Conservation (phyloP, 23 tunicate genomes). For the Corella eumyota region DNA sequence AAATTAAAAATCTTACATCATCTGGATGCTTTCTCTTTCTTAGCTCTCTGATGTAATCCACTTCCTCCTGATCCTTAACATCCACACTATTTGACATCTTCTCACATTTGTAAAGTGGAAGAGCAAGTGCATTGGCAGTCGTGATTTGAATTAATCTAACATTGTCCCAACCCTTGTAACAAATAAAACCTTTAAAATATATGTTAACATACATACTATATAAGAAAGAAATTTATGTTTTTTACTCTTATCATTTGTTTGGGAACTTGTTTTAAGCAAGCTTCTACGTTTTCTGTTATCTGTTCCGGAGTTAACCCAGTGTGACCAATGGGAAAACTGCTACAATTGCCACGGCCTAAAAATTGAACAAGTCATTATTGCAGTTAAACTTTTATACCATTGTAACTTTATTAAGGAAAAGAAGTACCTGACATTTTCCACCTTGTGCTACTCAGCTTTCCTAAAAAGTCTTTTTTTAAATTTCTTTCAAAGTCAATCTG, state of each 20-base stretch:
- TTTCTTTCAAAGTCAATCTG: slow-evolving; percentile 1
- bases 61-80: slow-evolving; percentile 18
- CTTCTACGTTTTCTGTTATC: slow-evolving; percentile 18
- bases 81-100: slow-evolving; percentile 5
- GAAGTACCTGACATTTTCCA: slow-evolving; percentile 19
- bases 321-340: slow-evolving; percentile 11
- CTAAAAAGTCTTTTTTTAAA: slow-evolving; percentile 14
- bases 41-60: slow-evolving; percentile 5
- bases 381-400: too few species aligned
- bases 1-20: too few species aligned
- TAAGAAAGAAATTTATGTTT: too few species aligned
- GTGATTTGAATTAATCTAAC: slow-evolving; percentile 9
- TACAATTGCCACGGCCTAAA: slow-evolving; percentile 25
- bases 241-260: slow-evolving; percentile 10
- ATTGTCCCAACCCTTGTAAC: slow-evolving; percentile 29
- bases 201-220: neutral
- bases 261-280: slow-evolving; percentile 5
- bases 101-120: slow-evolving; percentile 9
- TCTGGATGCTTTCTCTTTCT: slow-evolving; percentile 6
- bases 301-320: slow-evolving; percentile 2
- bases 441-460: slow-evolving; percentile 3
- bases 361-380: too few species aligned
- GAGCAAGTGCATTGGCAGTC: slow-evolving; percentile 12
- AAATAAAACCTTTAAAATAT: too few species aligned
- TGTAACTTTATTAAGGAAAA: neutral